Base-by-base conservation (phyloP, 2,113 vertebrate species). In the Oxygymnocypris stewartii region DNA sequence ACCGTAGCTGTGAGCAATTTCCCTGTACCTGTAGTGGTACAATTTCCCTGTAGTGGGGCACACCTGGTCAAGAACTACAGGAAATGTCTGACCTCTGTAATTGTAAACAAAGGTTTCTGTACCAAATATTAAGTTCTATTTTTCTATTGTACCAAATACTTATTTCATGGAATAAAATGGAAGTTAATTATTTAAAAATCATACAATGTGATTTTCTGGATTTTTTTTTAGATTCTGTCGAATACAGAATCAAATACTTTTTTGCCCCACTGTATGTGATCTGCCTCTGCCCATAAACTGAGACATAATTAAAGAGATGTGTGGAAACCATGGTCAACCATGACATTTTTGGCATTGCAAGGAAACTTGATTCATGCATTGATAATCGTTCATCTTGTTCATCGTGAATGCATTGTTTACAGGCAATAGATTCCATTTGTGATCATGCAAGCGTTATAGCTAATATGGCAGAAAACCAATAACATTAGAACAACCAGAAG, bases 1-100 rank as follows among this genome's bases (percentile, higher is more conserved):
- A 82, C 35, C 9, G 49, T 78, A 54, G 47, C 61, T 20, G n/a
- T 82, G n/a, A 71, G 63, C 44, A 82, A 51, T 47, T 71, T 51
- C 63, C 25, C 57, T 25, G 31, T 49, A 49, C 61, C 28, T 31
- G 28, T 31, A 31, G 28, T 31, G 28, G 28, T 31, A 31, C 28
- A 31, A 31, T 31, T 31, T 31, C 28, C 28, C 28, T 31, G 28
- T 31, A 31, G 28, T 31, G 28, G 28, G 28, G 28, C 28, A 31
- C 28, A 31, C 28, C 28, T 31, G 28, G 28, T 31, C 28, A 31
- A 31, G 28, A 31, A 31, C 28, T 31, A 31, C 28, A 31, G 28
- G 28, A 31, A 31, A 31, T 31, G 28, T 31, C 28, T 31, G 28
- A 31, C 28, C 28, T 31, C 28, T 31, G 28, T 31, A 31, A 31